These are phyloP conservation scores for Florisuga fusca DNA, from an alignment of 2,797 vertebrate species.

Conservation along the genomic window DNA sequence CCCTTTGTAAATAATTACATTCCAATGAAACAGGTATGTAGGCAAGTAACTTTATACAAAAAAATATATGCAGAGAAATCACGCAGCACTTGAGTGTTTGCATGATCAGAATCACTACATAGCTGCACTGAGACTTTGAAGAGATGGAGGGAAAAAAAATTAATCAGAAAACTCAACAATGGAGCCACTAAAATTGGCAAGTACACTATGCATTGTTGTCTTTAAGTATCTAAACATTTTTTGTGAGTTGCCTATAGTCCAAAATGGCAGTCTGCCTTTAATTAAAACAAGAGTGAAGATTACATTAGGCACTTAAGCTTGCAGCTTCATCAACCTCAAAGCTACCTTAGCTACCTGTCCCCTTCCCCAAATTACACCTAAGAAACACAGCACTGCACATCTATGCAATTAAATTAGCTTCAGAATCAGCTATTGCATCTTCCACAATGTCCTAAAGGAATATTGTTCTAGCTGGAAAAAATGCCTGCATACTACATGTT, in stretches of 20 bases:
- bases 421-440: background rate
- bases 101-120: background rate
- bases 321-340: constrained; percentile 2
- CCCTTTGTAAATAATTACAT: background rate
- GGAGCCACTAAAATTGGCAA: background rate
- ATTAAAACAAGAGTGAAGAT: background rate
- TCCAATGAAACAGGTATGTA: background rate
- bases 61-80: background rate
- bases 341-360: background rate
- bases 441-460: constrained; percentile 11
- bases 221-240: background rate
- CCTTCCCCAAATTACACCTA: background rate
- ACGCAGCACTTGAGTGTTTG: rapidly evolving
- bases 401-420: background rate
- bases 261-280: background rate
- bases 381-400: background rate
- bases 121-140: background rate
- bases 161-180: background rate
- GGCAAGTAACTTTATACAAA: background rate
- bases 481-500: background rate
- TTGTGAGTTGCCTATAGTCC: background rate
- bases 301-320: background rate
- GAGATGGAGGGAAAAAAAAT: background rate
- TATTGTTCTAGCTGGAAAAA: background rate
- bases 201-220: background rate